phyloP scores from a whole-genome alignment of 2,888 invertebrate genomes.

The Latheticus oryzae region DNA sequence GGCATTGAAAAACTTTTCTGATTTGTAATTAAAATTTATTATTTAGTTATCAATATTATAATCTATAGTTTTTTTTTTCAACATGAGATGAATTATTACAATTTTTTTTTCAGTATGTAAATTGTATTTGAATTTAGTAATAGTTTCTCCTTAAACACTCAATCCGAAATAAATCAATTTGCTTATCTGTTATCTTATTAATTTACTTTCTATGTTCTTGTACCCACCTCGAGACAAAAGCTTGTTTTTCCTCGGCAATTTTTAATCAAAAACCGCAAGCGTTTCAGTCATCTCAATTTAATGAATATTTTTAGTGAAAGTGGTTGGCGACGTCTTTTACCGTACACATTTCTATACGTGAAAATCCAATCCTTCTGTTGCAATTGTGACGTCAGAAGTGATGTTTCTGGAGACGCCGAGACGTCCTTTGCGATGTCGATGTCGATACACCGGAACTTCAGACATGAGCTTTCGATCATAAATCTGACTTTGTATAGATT shows the following conservation, averaged over 20 bases:
- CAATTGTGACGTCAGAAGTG: constrained; percentile 13
- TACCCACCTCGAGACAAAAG: constrained; percentile 4
- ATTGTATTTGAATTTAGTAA: too few species aligned
- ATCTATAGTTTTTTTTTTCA: too few species aligned
- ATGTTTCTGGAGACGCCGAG: constrained; percentile 27
- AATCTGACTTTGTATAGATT: constrained; percentile 17
- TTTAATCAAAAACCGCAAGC: constrained; percentile 10
- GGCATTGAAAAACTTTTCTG: too few species aligned
- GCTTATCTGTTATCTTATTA: constrained; percentile 14
- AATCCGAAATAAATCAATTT: constrained; percentile 15
- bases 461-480: constrained; percentile 11
- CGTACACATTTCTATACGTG: constrained; percentile 23
- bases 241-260: constrained; percentile 5
- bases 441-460: constrained; percentile 25
- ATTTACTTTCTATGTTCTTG: constrained; percentile 20
- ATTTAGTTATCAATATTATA: too few species aligned
- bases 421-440: constrained; percentile 21
- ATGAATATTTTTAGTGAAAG: constrained; percentile 40
- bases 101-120: neutral
- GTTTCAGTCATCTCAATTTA: constrained; percentile 28
- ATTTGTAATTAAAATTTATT: too few species aligned
- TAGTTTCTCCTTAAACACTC: neutral
- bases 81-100: too few species aligned
- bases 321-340: constrained; percentile 14
- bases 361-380: constrained; percentile 12